Conservation (phyloP, 2,888 invertebrate species). For the Nephrocerus scutellatus region DNA sequence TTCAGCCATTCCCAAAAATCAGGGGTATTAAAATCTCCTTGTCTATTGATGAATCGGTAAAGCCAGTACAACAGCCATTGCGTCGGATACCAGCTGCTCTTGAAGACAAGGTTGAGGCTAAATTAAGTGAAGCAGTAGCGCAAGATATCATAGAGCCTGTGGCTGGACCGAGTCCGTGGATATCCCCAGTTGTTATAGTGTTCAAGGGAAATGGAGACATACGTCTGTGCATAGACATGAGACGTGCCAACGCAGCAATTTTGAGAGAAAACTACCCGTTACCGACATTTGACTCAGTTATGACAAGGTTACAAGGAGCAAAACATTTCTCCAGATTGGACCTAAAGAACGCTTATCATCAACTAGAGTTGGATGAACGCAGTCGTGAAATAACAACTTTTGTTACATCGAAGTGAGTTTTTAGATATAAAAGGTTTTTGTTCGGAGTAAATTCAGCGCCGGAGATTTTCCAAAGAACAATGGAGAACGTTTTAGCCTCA, state of each 20-base stretch:
- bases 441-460: slow-evolving; percentile 37
- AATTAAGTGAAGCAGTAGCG: slow-evolving; percentile 23
- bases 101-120: slow-evolving; percentile 15
- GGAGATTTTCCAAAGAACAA: slow-evolving; percentile 26
- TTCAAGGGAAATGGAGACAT: slow-evolving; percentile 30
- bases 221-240: slow-evolving; percentile 36
- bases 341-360: slow-evolving; percentile 31
- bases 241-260: slow-evolving; percentile 35
- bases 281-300: slow-evolving; percentile 29
- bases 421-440: slow-evolving; percentile 37
- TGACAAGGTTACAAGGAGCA: slow-evolving; percentile 23
- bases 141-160: slow-evolving; percentile 17
- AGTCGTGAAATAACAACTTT: slow-evolving; percentile 23
- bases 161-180: slow-evolving; percentile 26
- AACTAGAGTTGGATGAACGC: slow-evolving; percentile 26
- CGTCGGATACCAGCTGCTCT: slow-evolving; percentile 33
- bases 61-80: slow-evolving; percentile 32
- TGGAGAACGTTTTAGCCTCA: slow-evolving; percentile 28
- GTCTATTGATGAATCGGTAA: slow-evolving; percentile 24
- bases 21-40: slow-evolving; percentile 26
- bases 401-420: slow-evolving; percentile 22
- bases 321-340: slow-evolving; percentile 34
- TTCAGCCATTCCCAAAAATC: slow-evolving; percentile 23
- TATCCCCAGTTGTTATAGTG: slow-evolving; percentile 35
- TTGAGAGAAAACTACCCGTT: slow-evolving; percentile 21